Conservation (phyloP, 1,140 invertebrate species). For the Capitella teleta region DNA sequence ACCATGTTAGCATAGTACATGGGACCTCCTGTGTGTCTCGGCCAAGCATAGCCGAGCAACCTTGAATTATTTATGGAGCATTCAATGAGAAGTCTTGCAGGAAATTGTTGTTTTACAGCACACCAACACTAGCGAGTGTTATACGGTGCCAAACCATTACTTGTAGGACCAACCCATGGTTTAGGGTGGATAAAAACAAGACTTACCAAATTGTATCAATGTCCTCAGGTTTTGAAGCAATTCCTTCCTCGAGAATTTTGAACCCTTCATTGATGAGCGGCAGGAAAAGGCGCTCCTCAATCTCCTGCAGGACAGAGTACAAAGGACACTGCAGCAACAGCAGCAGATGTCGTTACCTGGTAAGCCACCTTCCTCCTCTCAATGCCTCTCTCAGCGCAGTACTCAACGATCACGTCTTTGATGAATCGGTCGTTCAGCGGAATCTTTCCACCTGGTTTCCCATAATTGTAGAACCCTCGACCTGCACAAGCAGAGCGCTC, state of each 20-base stretch:
- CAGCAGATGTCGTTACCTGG: conserved; percentile 15
- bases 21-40: conserved; percentile 4
- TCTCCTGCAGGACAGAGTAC: conserved; percentile 26
- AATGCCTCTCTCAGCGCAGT: conserved; percentile 23
- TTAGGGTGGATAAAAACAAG: too few relatives aligned
- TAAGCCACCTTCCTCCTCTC: conserved; percentile 17
- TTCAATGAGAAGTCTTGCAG: too few relatives aligned
- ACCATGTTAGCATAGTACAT: conserved; percentile 2
- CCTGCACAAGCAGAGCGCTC: conserved; percentile 15
- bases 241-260: conserved; percentile 32
- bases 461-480: conserved; percentile 32
- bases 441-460: conserved; percentile 18
- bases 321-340: background rate
- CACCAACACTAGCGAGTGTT: too few relatives aligned
- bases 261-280: conserved; percentile 38
- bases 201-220: conserved; percentile 31
- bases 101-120: too few relatives aligned
- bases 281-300: conserved; percentile 30
- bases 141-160: too few relatives aligned
- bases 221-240: conserved; percentile 27
- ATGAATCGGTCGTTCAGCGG: conserved; percentile 20
- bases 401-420: conserved; percentile 20
- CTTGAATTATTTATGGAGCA: too few relatives aligned
- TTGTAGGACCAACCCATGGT: too few relatives aligned
- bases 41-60: conserved; percentile 6